These are phyloP conservation scores for Thermophis baileyi DNA, from an alignment of 2,113 vertebrate genomes.

Conservation along the genomic window DNA sequence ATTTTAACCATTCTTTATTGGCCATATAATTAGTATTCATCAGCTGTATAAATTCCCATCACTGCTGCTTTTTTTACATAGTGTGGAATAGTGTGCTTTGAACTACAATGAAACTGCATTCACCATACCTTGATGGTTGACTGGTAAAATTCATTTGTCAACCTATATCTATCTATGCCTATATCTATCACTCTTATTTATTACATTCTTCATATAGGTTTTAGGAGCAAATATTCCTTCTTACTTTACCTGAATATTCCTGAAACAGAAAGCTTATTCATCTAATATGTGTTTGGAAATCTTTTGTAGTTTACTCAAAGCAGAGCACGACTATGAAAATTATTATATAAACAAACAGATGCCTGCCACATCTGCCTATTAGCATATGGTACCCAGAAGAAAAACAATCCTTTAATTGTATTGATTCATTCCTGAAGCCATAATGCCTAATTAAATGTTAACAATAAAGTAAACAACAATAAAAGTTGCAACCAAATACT, in stretches of 20 bases:
- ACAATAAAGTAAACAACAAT: not conserved
- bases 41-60: constrained; percentile 13
- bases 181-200: not conserved
- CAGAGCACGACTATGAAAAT: not conserved
- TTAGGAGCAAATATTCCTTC: not conserved
- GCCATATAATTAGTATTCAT: constrained; percentile 18
- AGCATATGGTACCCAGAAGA: not conserved
- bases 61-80: constrained; percentile 15
- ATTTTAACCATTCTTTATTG: constrained; percentile 19
- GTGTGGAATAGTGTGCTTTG: not conserved
- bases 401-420: not conserved
- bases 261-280: not conserved
- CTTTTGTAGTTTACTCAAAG: not conserved
- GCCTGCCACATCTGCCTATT: not conserved
- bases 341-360: not conserved
- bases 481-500: not conserved
- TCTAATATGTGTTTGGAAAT: not conserved
- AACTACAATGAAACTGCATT: not conserved
- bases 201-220: not conserved
- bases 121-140: not conserved
- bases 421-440: not conserved
- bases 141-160: not conserved
- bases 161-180: too few species aligned
- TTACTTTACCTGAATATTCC: not conserved
- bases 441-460: not conserved